Conservation (phyloP, 2,797 vertebrate genomes). For the Cheracebus regulus region DNA sequence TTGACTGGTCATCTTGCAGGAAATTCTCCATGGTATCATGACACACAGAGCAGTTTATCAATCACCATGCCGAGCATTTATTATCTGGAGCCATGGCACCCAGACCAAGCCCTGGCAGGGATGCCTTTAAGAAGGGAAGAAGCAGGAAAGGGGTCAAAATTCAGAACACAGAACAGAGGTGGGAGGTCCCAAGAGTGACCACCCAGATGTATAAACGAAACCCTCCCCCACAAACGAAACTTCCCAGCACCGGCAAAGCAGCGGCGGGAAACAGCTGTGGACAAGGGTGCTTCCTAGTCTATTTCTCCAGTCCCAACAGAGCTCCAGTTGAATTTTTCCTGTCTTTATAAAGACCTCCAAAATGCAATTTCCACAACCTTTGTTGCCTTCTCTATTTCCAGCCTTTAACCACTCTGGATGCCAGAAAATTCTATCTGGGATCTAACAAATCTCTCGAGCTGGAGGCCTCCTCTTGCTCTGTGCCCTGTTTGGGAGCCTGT, state of each 20-base stretch:
- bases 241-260: not conserved
- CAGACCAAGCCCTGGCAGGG: not conserved
- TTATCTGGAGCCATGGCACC: constrained; percentile 25
- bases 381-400: not conserved
- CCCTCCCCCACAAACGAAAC: not conserved
- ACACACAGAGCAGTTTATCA: constrained; percentile 61
- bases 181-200: not conserved
- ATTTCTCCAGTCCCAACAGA: not conserved
- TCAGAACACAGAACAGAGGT: not conserved
- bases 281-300: not conserved
- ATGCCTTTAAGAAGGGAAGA: not conserved
- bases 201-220: not conserved
- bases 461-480: not conserved
- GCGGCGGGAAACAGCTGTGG: not conserved
- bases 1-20: constrained; percentile 50
- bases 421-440: not conserved
- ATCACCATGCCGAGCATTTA: constrained; percentile 56
- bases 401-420: not conserved
- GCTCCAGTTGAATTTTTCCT: not conserved
- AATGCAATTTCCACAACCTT: not conserved
- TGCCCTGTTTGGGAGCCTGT: not conserved
- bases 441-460: not conserved
- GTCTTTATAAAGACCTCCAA: not conserved
- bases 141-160: not conserved
- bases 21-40: constrained; percentile 63